phyloP scores from a whole-genome alignment of 1,140 invertebrate species.

The Dryas iulia region DNA sequence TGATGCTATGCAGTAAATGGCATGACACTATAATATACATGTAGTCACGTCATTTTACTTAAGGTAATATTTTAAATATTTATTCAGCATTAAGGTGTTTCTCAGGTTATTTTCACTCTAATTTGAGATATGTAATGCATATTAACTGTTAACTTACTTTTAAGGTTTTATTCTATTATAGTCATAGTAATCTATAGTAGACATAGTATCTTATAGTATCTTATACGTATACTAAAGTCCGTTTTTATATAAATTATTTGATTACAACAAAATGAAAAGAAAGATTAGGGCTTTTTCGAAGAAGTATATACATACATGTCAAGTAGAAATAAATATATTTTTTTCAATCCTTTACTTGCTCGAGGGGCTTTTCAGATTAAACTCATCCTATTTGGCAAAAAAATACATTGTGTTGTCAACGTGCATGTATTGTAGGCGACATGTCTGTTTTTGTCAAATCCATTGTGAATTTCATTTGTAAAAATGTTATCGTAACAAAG shows the following conservation, averaged over 20 bases:
- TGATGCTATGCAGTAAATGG: no score
- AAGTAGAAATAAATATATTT: conserved; percentile 39
- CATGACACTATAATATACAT: no score
- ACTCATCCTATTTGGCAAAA: conserved; percentile 54
- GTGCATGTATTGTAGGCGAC: conserved; percentile 30
- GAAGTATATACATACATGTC: conserved; percentile 1
- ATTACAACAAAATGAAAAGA: neutral
- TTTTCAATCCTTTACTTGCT: conserved; percentile 53
- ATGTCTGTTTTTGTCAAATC: conserved; percentile 23
- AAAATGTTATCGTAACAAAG: neutral
- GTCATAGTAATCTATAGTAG: no score
- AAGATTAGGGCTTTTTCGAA: neutral
- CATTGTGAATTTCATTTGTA: conserved; percentile 15
- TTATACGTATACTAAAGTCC: no score
- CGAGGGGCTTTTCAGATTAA: conserved; percentile 64
- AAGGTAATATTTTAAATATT: no score
- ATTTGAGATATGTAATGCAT: no score
- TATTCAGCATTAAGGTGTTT: no score
- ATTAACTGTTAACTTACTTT: no score
- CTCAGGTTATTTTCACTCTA: no score
- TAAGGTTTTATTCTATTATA: no score
- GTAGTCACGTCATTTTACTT: no score
- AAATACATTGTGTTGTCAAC: conserved; percentile 43
- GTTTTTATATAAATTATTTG: neutral
- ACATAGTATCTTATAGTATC: no score